Evolutionary conservation across 1,140 invertebrate genomes (phyloP).

Genomic region (Reticulitermes speratus): DNA sequence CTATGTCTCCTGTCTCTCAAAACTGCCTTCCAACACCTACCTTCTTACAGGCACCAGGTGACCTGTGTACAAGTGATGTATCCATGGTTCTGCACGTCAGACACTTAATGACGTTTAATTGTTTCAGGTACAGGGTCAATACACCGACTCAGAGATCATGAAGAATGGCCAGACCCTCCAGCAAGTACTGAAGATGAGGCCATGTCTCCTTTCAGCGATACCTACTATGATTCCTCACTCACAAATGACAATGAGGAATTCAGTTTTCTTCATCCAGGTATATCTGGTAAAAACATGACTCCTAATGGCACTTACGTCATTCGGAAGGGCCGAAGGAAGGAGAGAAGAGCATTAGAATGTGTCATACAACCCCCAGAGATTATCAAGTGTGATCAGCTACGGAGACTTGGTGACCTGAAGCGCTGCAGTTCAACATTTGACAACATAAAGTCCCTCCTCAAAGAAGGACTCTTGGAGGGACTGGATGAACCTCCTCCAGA

Average conservation of each 20-base stretch:
- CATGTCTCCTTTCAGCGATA: constrained; percentile 66
- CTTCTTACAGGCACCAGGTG: too few relatives aligned
- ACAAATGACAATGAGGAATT: constrained; percentile 44
- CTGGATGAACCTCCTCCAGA: constrained; percentile 54
- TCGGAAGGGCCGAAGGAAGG: constrained; percentile 60
- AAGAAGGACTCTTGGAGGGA: constrained; percentile 61
- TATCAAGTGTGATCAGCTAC: constrained; percentile 43
- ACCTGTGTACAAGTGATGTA: too few relatives aligned
- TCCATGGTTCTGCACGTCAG: background rate
- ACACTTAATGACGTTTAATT: background rate
- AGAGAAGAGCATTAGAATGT: constrained; percentile 49
- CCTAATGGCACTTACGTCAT: constrained; percentile 72
- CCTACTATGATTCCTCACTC: constrained; percentile 37
- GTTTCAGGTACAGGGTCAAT: constrained; percentile 40
- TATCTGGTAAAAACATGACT: constrained; percentile 54
- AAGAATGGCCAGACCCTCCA: constrained; percentile 66
- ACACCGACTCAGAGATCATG: constrained; percentile 54
- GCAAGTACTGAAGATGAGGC: constrained; percentile 64
- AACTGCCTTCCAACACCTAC: too few relatives aligned
- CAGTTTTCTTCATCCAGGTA: constrained; percentile 50
- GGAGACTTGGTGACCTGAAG: constrained; percentile 59
- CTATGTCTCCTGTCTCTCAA: too few relatives aligned
- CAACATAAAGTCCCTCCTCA: constrained; percentile 71
- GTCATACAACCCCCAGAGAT: constrained; percentile 45
- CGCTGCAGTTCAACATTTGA: constrained; percentile 76